Base-by-base conservation (phyloP, 2,797 vertebrate species). In the Malacoraja senta region DNA sequence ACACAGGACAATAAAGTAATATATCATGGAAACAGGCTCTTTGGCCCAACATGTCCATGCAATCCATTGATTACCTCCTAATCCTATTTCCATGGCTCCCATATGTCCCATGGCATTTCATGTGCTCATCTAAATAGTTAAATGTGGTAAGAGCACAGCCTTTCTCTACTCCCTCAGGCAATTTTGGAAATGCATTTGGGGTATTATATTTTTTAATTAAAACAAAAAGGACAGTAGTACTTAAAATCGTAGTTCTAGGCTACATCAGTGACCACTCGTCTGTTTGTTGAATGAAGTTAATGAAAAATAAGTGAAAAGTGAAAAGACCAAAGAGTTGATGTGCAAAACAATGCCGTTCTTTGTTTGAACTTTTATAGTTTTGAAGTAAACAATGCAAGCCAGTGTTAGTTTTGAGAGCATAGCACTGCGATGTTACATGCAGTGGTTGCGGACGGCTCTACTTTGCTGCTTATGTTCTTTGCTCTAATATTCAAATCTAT, bases 401-500 rank as follows among this genome's bases (percentile, higher is more conserved):
- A 7, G 3, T 19, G 32, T 84, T 61, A 26, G 21, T 19, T 8
- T 32, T 91, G 9, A 71, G 65, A 71, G 88, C 32, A 35, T 8
- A 8, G 15, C 32, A 26, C 13, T 29, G 7, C 2, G 8, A 8
- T 24, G 0, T 13, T 76, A 13, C 7, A 0, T 53, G 24, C 38
- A 53, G 44, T 8, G 3, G 26, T 35, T 92, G 72, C 53, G 24
- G 35, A 58, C 1, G 15, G 10, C 7, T 29, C 21, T 44, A 74
- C 26, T 91, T 38, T 74, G 0, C 35, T 58, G 90, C 38, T 63
- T 80, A 8, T 58, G 53, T 65, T 65, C 74, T 76, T 91, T 81
- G 26, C 29, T 21, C 29, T 8, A 0, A 38, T 86, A 97, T 96
- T 97, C 15, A 80, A 10, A 32, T 65, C 29, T 93, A 44, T 92